Percentiles rank a stretch among this genome's conserved stretches.
phyloP scores from a whole-genome alignment of 2,113 vertebrate genomes.

The Anser brachyrhynchus region DNA sequence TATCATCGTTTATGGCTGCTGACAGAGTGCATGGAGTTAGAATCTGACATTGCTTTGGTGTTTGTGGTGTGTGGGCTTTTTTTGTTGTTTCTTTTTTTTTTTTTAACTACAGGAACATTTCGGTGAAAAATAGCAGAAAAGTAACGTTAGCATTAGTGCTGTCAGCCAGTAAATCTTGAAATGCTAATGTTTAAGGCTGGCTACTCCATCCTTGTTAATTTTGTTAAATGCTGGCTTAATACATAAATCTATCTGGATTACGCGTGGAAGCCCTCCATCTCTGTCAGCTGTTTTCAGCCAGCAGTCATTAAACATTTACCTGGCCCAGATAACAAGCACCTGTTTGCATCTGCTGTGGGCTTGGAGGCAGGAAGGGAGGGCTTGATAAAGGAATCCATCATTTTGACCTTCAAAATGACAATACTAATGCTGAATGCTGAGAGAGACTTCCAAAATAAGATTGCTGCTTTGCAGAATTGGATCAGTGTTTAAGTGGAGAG shows the following conservation, averaged over 20 bases:
- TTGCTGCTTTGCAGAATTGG: neutral
- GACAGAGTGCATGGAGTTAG: neutral
- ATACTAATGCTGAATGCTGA: neutral
- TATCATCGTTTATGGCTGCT: neutral
- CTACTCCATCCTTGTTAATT: neutral
- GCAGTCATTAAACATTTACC: neutral
- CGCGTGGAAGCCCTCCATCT: neutral
- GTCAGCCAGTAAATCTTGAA: neutral
- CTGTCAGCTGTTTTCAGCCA: neutral
- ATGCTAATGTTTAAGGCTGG: neutral
- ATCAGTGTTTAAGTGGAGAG: too few species aligned
- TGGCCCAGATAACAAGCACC: neutral
- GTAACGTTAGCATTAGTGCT: neutral
- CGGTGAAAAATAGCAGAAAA: neutral
- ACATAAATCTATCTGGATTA: fast-evolving
- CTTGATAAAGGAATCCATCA: neutral
- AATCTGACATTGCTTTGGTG: neutral
- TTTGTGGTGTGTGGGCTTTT: neutral
- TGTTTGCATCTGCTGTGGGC: neutral
- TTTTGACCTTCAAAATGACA: fast-evolving
- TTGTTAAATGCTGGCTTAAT: neutral
- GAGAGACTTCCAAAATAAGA: neutral
- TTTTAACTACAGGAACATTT: neutral
- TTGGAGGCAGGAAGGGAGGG: neutral
- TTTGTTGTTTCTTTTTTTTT: too few species aligned